These are phyloP conservation scores for Stenurella melanura DNA, from an alignment of 2,888 invertebrate species.

Conservation along the genomic window DNA sequence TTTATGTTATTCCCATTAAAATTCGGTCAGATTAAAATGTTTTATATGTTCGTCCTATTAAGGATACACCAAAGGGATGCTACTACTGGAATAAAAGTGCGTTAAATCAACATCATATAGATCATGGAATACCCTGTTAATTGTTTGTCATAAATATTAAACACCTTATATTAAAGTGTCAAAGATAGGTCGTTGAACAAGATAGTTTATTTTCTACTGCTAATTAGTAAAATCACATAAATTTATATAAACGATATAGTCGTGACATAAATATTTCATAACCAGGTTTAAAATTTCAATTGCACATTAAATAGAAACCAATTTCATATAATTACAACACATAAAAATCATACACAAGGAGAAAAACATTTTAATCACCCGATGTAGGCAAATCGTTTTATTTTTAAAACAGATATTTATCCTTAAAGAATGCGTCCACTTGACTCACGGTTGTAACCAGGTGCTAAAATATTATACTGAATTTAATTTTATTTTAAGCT, in stretches of 20 bases:
- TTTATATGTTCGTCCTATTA: too few species aligned
- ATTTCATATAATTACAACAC: not conserved
- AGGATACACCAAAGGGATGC: too few species aligned
- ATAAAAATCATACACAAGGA: slow-evolving; percentile 10
- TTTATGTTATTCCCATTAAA: too few species aligned
- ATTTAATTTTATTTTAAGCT: slow-evolving; percentile 31
- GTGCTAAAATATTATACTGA: slow-evolving; percentile 34
- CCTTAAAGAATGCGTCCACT: slow-evolving; percentile 28
- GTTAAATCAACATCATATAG: too few species aligned
- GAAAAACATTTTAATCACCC: slow-evolving; percentile 8
- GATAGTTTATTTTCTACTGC: too few species aligned
- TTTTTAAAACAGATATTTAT: slow-evolving; percentile 9
- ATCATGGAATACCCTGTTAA: too few species aligned
- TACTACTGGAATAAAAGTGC: too few species aligned
- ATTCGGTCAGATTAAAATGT: too few species aligned
- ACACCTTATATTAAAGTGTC: too few species aligned
- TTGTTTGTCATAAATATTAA: too few species aligned
- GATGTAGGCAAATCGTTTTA: slow-evolving; percentile 6
- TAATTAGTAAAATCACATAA: too few species aligned
- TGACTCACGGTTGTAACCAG: slow-evolving; percentile 9
- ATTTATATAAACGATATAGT: not conserved
- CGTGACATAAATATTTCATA: not conserved
- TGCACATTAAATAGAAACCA: not conserved
- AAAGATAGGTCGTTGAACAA: too few species aligned
- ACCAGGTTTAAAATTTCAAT: not conserved